phyloP scores from a whole-genome alignment of 2,113 vertebrate genomes.

The Hydrolagus affinis region DNA sequence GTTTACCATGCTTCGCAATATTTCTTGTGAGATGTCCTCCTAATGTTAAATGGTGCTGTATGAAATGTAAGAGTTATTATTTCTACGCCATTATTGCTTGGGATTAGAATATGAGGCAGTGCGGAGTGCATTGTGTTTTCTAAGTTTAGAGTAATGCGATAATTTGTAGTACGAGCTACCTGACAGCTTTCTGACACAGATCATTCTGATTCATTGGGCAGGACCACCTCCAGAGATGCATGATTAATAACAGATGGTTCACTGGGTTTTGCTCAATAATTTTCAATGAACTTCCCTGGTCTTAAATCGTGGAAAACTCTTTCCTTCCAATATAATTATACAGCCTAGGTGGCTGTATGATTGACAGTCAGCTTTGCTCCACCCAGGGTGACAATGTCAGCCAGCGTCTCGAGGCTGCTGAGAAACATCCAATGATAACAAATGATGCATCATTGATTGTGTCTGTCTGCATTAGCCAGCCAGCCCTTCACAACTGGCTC shows the following conservation, averaged over 20 bases:
- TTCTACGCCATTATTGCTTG: no score
- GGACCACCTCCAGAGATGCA: not conserved
- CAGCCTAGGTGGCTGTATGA: accelerated
- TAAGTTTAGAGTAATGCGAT: no score
- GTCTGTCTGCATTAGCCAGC: slow-evolving; percentile 49
- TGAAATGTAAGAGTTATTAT: no score
- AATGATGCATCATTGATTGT: slow-evolving; percentile 42
- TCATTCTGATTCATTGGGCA: slow-evolving; percentile 3
- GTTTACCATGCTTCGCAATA: no score
- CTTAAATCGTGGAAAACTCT: not conserved
- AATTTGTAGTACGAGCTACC: not conserved
- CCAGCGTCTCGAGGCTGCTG: slow-evolving; percentile 38
- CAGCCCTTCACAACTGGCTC: slow-evolving; percentile 44
- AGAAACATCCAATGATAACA: slow-evolving; percentile 33
- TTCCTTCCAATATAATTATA: not conserved
- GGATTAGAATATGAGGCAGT: no score
- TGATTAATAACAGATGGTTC: slow-evolving; percentile 24
- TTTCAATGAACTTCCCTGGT: not conserved
- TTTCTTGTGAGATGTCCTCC: no score
- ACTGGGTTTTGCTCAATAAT: slow-evolving; percentile 10
- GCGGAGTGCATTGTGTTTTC: no score
- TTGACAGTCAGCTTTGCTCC: not conserved
- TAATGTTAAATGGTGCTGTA: no score
- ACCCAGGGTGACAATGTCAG: slow-evolving; percentile 25
- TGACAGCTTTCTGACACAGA: not conserved